phyloP scores from a whole-genome alignment of 2,888 invertebrate genomes.

The Crepidodera aurea region DNA sequence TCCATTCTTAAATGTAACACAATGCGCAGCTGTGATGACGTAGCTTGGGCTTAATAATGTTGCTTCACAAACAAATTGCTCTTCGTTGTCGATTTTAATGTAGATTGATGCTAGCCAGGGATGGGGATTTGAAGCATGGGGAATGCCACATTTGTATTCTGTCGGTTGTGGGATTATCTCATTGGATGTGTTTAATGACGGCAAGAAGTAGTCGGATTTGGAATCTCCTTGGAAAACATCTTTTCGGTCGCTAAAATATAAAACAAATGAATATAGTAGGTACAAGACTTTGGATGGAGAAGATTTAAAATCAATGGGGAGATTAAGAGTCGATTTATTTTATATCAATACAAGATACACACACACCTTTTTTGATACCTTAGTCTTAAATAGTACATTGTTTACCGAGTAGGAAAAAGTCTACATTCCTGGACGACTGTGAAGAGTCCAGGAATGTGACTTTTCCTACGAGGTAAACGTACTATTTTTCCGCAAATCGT shows the following conservation, averaged over 20 bases:
- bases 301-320: no score
- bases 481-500: no score
- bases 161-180: slow-evolving; percentile 14
- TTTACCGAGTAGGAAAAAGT: no score
- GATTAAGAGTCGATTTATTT: no score
- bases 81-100: slow-evolving; percentile 28
- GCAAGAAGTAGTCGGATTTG: slow-evolving; percentile 36
- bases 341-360: no score
- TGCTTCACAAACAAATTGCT: slow-evolving; percentile 41
- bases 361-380: no score
- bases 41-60: slow-evolving; percentile 42
- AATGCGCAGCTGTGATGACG: slow-evolving; percentile 47
- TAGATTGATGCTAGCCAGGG: slow-evolving; percentile 43
- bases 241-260: slow-evolving; percentile 21
- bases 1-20: slow-evolving; percentile 44
- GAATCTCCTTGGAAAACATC: slow-evolving; percentile 42
- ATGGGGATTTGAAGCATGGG: slow-evolving; percentile 19
- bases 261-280: no score
- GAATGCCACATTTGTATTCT: slow-evolving; percentile 28
- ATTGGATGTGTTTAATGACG: slow-evolving; percentile 26
- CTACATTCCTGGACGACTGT: no score
- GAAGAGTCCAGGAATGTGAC: no score
- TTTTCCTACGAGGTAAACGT: no score
- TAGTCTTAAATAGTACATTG: no score
- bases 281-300: no score